Base-by-base conservation (phyloP, 2,888 invertebrate species). In the Drosophila neotestacea region DNA sequence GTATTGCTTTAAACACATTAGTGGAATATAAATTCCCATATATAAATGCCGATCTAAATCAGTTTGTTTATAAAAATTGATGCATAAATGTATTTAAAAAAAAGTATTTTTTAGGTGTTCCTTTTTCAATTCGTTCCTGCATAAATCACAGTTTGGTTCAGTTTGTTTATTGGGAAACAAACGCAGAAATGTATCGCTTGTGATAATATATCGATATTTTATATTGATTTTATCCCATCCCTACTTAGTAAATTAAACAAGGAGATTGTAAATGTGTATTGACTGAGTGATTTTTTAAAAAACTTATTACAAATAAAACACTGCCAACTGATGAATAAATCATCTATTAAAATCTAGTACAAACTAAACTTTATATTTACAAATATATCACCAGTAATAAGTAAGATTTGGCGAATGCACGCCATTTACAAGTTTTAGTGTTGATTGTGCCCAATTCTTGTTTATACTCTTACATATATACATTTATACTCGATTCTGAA, bases 231-330 rank as follows among this genome's bases (percentile, higher is more conserved):
- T 44, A 11, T 76, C 7, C 28, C 77, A 76, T 46, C 63, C 38
- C 77, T 75, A 76, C 60, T 54, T 50, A 52, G 65, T 61, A 65
- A 75, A 74, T 75, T 73, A 63, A 74, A 64, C 65, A 44, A 58
- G 58, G 46, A 36, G 47, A 61, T 54, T 64, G 47, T 74, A 56
- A 54, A 56, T 73, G 65, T 73, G 56, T 64, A 63, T 69, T 70
- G 64, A 74, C 50, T 56, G 58, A 65, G 70, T 74, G 41, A 55
- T 59, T 75, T 74, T 74, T 70, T 72, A 61, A 63, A 50, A 51
- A 22, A 22, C 22, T 69, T 41, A 56, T 44, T 42, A 38, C n/a
- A 51, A 47, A 65, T 41, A 28, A 63, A 75, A 54, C 73, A 69
- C 63, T 77, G 69, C 69, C 73, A 71, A 63, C 60, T 39, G 30